Evolutionary conservation across 2,797 vertebrate genomes (phyloP).

Genomic region (Parotocinclus haroldoi): DNA sequence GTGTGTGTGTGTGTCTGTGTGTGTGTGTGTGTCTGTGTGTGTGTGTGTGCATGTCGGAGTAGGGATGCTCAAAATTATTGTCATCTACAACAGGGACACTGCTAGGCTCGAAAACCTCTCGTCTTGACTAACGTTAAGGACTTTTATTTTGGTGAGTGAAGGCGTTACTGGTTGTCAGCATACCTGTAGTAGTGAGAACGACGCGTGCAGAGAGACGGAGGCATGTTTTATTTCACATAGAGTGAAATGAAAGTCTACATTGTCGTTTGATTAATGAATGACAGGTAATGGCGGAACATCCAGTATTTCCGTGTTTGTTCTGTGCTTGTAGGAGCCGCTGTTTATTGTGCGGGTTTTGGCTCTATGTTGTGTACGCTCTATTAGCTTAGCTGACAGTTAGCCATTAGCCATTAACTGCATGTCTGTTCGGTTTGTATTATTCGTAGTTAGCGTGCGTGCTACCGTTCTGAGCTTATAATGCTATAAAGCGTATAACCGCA

Average conservation of each 20-base stretch:
- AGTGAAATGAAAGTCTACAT: neutral
- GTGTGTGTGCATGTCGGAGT: too few relatives aligned
- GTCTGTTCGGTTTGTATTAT: neutral
- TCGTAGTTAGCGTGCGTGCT: too few relatives aligned
- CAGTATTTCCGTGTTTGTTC: neutral
- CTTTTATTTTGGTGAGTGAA: slow-evolving; percentile 11
- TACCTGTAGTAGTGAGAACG: neutral
- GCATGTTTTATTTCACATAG: neutral
- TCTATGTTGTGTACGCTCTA: neutral
- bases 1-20: too few relatives aligned
- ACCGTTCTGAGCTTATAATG: too few relatives aligned
- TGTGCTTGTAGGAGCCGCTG: too few relatives aligned
- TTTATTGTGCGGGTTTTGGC: neutral
- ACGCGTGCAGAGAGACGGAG: neutral
- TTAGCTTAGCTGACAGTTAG: neutral
- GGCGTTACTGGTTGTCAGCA: neutral
- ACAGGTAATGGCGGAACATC: neutral
- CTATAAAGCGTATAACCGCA: too few relatives aligned
- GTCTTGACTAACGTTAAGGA: too few relatives aligned
- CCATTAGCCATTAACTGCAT: neutral
- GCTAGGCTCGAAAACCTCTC: too few relatives aligned
- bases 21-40: too few relatives aligned
- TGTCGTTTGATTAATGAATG: neutral
- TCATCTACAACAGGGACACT: too few relatives aligned
- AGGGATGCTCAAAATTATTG: too few relatives aligned